These are phyloP conservation scores for Bacillus rossius DNA, from an alignment of 1,140 invertebrate genomes.

Conservation along the genomic window DNA sequence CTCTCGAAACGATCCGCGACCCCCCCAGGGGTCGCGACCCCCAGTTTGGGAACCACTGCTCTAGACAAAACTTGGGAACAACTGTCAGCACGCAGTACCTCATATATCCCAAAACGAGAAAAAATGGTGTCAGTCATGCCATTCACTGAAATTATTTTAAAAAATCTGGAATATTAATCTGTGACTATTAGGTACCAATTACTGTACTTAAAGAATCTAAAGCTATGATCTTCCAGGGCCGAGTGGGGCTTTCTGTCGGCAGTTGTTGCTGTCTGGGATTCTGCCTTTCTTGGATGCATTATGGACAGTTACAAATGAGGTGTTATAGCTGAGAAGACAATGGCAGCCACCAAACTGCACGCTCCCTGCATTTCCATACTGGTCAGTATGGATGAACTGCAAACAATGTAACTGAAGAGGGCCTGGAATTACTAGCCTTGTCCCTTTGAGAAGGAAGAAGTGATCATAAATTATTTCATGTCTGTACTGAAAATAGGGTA, in stretches of 20 bases:
- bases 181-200: too few relatives aligned
- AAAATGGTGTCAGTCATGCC: neutral
- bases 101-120: conserved; percentile 24
- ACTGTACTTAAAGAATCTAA: too few relatives aligned
- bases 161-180: too few relatives aligned
- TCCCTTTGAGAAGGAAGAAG: conserved; percentile 20
- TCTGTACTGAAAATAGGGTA: conserved; percentile 19
- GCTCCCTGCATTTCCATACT: too few relatives aligned
- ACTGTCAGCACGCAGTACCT: conserved; percentile 25
- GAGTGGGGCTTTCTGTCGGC: conserved; percentile 14
- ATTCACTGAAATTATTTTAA: too few relatives aligned
- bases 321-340: conserved; percentile 24
- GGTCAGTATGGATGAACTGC: conserved; percentile 18
- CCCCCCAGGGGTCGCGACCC: too few relatives aligned
- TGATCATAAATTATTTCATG: conserved; percentile 17
- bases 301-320: conserved; percentile 25
- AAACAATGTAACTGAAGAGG: conserved; percentile 23
- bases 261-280: conserved; percentile 22
- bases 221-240: too few relatives aligned
- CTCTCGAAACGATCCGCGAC: too few relatives aligned
- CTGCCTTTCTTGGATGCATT: conserved; percentile 19
- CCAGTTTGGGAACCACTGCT: too few relatives aligned
- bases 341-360: conserved; percentile 22
- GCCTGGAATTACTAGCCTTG: conserved; percentile 24
- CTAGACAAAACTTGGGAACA: too few relatives aligned